These are phyloP conservation scores for Caiman crocodilus DNA, from an alignment of 2,797 vertebrate genomes.

Conservation along the genomic window DNA sequence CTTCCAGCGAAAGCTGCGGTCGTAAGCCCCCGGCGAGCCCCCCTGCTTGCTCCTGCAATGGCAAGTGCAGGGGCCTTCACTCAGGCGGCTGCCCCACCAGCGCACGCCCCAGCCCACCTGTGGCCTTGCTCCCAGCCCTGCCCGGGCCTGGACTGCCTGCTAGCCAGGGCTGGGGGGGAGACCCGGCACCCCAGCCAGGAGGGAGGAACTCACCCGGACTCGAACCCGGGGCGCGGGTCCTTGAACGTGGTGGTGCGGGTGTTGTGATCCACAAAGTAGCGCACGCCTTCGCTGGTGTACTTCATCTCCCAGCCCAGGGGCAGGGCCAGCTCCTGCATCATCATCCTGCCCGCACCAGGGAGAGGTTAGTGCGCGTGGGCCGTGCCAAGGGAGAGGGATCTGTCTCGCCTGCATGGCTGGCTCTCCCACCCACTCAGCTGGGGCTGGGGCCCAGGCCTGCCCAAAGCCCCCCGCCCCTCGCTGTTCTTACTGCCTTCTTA, in stretches of 20 bases:
- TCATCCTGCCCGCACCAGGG: conserved; percentile 87
- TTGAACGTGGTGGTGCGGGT: conserved; percentile 97
- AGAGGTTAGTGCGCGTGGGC: not conserved
- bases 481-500: not conserved
- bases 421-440: not conserved
- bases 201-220: conserved; percentile 89
- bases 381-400: fast-evolving
- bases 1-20: conserved; percentile 98
- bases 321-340: conserved; percentile 98
- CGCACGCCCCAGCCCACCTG: fast-evolving
- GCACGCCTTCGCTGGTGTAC: conserved; percentile 95
- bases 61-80: fast-evolving
- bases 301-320: conserved; percentile 99
- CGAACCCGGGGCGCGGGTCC: conserved; percentile 96
- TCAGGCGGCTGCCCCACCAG: not conserved
- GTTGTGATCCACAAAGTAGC: conserved; percentile 99
- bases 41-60: conserved; percentile 89
- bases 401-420: not conserved
- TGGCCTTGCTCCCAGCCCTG: fast-evolving
- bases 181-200: not conserved
- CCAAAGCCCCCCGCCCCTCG: fast-evolving
- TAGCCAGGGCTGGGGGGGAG: fast-evolving
- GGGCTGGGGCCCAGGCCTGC: not conserved
- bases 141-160: fast-evolving
- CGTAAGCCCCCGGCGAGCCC: conserved; percentile 93